Base-by-base conservation (phyloP, 2,888 invertebrate species). In the Phalera bucephala region DNA sequence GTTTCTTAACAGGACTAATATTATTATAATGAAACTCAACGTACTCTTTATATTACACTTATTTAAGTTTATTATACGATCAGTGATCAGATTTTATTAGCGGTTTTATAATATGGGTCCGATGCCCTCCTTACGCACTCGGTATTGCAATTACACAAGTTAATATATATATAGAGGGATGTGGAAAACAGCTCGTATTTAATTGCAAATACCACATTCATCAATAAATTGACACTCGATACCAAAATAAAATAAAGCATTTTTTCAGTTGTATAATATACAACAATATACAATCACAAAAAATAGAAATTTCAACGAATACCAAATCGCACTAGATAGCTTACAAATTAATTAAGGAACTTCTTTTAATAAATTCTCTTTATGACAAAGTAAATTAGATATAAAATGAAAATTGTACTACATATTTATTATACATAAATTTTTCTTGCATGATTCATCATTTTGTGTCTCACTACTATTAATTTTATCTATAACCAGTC, bases 401-500 rank as follows among this genome's bases (percentile, higher is more conserved):
- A n/a, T n/a, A n/a, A n/a, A n/a, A n/a, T n/a, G n/a, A n/a, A n/a
- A n/a, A n/a, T n/a, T n/a, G n/a, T n/a, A n/a, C n/a, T n/a, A n/a
- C n/a, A n/a, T n/a, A n/a, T n/a, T n/a, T n/a, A n/a, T n/a, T n/a
- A n/a, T n/a, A n/a, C n/a, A n/a, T n/a, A n/a, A n/a, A n/a, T 7
- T 30, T 20, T 20, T 20, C 9, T 22, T 32, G 13, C 31, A 15
- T 40, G 28, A 30, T 3, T 31, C 19, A 39, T 33, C 40, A 40
- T 42, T 49, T 43, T 36, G 26, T 38, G 35, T 51, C 36, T 42
- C 49, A 49, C 43, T 37, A 53, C 52, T 45, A 54, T 64, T 64
- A 54, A 60, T 58, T 58, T 56, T 52, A 58, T 43, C 52, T 48
- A 33, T 23, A 15, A 33, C 39, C 29, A 41, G 40, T 37, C 48